phyloP scores from a whole-genome alignment of 2,113 vertebrate genomes.

The Leucosticte australis region DNA sequence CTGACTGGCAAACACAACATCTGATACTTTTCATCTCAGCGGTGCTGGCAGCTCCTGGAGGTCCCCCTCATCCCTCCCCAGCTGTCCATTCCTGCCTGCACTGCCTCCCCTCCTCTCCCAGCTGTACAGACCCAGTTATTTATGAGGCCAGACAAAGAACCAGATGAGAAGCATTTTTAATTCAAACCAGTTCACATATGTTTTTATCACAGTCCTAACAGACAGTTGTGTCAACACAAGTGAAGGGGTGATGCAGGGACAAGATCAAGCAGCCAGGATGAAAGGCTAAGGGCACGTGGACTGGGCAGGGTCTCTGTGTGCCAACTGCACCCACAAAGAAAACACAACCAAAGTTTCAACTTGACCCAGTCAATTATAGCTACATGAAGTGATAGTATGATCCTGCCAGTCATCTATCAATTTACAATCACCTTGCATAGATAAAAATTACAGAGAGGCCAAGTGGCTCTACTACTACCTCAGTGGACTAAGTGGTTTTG shows the following conservation, averaged over 20 bases:
- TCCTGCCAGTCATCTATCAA: not conserved
- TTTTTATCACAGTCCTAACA: not conserved
- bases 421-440: not conserved
- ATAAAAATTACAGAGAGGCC: not conserved
- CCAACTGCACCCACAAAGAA: not conserved
- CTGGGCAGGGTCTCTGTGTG: not conserved
- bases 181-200: constrained; percentile 46
- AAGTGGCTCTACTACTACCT: too few species aligned
- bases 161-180: constrained; percentile 30
- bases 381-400: not conserved
- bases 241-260: constrained; percentile 12
- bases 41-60: not conserved
- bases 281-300: not conserved
- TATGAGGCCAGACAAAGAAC: constrained; percentile 17
- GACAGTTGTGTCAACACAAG: constrained; percentile 12
- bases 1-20: not conserved
- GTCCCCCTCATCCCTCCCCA: not conserved
- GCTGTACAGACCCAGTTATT: not conserved
- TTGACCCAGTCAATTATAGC: not conserved
- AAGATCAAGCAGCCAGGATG: not conserved
- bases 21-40: not conserved
- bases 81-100: not conserved
- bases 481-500: not conserved
- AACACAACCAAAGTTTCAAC: not conserved
- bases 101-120: not conserved